Base-by-base conservation (phyloP, 2,888 invertebrate species). In the Microctonus hyperodae region DNA sequence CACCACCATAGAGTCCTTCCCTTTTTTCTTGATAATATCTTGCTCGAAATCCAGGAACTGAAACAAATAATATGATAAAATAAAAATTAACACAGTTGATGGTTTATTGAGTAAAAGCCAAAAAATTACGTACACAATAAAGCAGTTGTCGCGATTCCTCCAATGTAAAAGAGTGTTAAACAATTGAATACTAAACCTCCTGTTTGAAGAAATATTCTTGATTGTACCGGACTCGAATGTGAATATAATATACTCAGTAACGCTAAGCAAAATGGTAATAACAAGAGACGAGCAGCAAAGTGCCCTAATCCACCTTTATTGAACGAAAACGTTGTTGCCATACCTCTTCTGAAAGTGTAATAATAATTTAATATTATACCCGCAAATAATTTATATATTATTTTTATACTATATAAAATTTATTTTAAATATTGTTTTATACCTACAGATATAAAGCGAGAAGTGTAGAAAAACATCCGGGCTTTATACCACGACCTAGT, bases 11-110 rank as follows among this genome's bases (percentile, higher is more conserved):
- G 0, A 95, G 85, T 0, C 95, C 95, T 83, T 96, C 95, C 62
- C 95, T 91, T 0, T 92, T 90, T 79, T 97, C 97, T 80, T 96
- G 95, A 74, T 95, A 95, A 84, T 95, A 96, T 48, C 94, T 88
- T n/a, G 93, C 94, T n/a, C 96, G 87, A 85, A 93, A 93, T 35
- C 90, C 89, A 2, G 94, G 92, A 86, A 90, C 94, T 94, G 79
- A 68, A 70, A 56, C n/a, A 40, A 10, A 65, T 48, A 22, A 7
- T 16, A 31, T 13, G 20, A n/a, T n/a, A 28, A 33, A 63, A 64
- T 37, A 63, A 56, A 64, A 51, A 35, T 16, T 5, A 44, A 16
- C 7, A 16, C 16, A n/a, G 16, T 44, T 1, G 44, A 20, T 44
- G 1, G 44, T 7, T 16, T 4, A 16, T 44, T 20, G 4, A n/a